Base-by-base conservation (phyloP, 2,888 invertebrate species). In the Pomacea canaliculata region DNA sequence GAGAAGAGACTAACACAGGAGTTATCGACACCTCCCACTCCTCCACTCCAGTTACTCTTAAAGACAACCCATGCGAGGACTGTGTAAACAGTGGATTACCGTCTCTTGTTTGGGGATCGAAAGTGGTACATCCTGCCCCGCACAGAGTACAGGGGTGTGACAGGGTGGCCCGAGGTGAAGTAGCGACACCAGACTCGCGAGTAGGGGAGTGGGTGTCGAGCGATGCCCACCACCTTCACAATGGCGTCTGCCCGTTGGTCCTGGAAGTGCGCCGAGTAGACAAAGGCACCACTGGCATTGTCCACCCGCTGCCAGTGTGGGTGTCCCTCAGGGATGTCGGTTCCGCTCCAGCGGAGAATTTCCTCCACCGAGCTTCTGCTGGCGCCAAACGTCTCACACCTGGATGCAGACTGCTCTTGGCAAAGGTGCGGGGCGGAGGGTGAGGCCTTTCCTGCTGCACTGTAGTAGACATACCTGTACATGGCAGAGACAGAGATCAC, bases 241-340 rank as follows among this genome's bases (percentile, higher is more conserved):
- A 73, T 13, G 8, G 73, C 67, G 9, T 66, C 59, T 16, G 16
- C 16, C 12, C 68, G 67, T 19, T 68, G 67, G 23, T 73, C 73
- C 5, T 73, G 46, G 48, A 27, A 73, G 37, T 73, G 73, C 19
- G 73, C 73, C 13, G 48, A 67, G 37, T 73, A 73, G 5, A 73
- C 60, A 46, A 68, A 68, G 7, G 73, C 73, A 2, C 12, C 37
- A 7, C 51, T 12, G 46, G 27, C 7, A 13, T n/a, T 68, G 73
- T 73, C 73, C n/a, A 73, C n/a, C 19, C 46, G n/a, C 18, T 73
- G 73, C 73, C 73, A 73, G 23, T 59, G 73, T 0, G 73, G 73
- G 1, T 60, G 19, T n/a, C 67, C 68, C 59, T 13, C 46, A 7
- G n/a, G 18, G 9, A 73, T 12, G 1, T 56, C 59, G 2, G 46